A percentile compares a stretch with the other conserved stretches of the same genome.
Evolutionary conservation across 2,888 invertebrate genomes (phyloP).

Genomic region (Chrysodeixis includens): DNA sequence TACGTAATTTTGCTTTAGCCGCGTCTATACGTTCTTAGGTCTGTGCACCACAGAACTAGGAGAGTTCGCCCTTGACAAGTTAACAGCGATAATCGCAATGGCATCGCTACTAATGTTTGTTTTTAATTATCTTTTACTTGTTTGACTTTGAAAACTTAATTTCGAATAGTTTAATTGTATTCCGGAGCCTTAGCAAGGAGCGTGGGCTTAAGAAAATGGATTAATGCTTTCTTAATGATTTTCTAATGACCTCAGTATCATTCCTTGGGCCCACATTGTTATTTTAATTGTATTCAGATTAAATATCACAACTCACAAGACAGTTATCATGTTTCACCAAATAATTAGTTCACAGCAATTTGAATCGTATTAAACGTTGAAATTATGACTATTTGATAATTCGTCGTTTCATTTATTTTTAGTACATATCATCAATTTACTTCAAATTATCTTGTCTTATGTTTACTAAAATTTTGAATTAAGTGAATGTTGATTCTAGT

Average conservation of each 20-base stretch:
- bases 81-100: slow-evolving; percentile 57
- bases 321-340: not conserved
- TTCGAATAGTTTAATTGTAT: slow-evolving; percentile 23
- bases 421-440: not conserved
- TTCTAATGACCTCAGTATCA: not conserved
- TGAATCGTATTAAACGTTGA: not conserved
- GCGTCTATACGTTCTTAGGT: slow-evolving; percentile 54
- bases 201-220: not conserved
- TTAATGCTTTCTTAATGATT: not conserved
- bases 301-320: too few species aligned
- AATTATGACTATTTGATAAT: not conserved
- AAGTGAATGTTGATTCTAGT: too few species aligned
- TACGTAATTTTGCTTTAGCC: slow-evolving; percentile 32
- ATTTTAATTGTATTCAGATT: not conserved
- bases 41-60: slow-evolving; percentile 62
- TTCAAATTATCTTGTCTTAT: slow-evolving; percentile 11
- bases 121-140: slow-evolving; percentile 56
- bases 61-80: slow-evolving; percentile 79
- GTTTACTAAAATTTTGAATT: not conserved
- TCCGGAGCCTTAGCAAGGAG: not conserved
- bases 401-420: not conserved
- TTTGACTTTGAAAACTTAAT: slow-evolving; percentile 56
- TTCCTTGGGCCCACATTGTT: too few species aligned
- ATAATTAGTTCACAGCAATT: not conserved
- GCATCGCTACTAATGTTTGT: slow-evolving; percentile 54